phyloP scores from a whole-genome alignment of 92 coral and sea anemone genomes.

The Parazoanthus swiftii region DNA sequence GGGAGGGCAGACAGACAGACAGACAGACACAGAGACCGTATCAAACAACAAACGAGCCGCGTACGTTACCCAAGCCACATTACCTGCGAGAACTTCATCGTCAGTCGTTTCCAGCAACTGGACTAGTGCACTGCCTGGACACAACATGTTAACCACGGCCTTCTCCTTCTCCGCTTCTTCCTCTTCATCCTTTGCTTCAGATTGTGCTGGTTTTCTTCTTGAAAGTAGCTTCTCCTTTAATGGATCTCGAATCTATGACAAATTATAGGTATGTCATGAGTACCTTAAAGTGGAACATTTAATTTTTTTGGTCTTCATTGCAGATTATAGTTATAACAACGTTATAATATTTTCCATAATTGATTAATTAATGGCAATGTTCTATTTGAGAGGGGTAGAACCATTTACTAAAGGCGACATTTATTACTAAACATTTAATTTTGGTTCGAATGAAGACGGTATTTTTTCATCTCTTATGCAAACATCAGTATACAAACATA shows the following conservation, averaged over 20 bases:
- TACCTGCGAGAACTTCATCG: conserved; percentile 66
- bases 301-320: background rate
- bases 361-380: too few relatives aligned
- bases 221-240: conserved; percentile 63
- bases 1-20: too few relatives aligned
- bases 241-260: conserved; percentile 62
- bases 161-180: conserved; percentile 48
- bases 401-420: too few relatives aligned
- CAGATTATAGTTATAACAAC: too few relatives aligned
- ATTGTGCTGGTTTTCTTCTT: conserved; percentile 40
- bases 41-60: too few relatives aligned
- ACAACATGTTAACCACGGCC: conserved; percentile 45
- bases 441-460: too few relatives aligned
- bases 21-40: background rate
- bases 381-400: too few relatives aligned
- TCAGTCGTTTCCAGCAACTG: conserved; percentile 54
- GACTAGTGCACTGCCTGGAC: conserved; percentile 77
- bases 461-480: too few relatives aligned
- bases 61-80: background rate
- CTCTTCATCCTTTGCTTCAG: conserved; percentile 46
- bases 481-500: background rate
- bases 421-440: too few relatives aligned
- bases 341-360: too few relatives aligned
- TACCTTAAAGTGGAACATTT: background rate
- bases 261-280: background rate